phyloP scores from a whole-genome alignment of 2,888 invertebrate species.

The Caenorhabditis sinica region DNA sequence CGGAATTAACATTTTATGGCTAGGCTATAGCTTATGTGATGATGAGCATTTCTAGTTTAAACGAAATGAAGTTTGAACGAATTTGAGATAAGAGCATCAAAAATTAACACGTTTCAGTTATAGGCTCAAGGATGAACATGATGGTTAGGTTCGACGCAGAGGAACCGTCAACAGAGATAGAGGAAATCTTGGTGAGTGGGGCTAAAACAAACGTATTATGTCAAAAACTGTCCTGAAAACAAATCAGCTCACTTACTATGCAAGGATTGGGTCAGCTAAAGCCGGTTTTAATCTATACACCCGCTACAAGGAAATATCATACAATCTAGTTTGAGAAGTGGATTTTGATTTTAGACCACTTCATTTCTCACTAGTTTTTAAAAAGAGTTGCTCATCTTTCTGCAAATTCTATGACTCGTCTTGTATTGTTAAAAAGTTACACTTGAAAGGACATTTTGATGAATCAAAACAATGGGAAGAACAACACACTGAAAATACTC shows the following conservation, averaged over 20 bases:
- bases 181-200: slow-evolving; percentile 55
- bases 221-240: background rate
- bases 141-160: slow-evolving; percentile 42
- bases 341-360: background rate
- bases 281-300: background rate
- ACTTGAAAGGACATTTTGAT: background rate
- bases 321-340: background rate
- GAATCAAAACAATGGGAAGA: too few species aligned
- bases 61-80: slow-evolving; percentile 16
- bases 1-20: slow-evolving; percentile 33
- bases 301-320: background rate
- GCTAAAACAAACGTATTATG: background rate
- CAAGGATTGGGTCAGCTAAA: slow-evolving; percentile 8
- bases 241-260: background rate
- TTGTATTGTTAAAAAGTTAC: background rate
- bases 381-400: background rate
- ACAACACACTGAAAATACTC: background rate
- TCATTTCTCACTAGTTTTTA: background rate
- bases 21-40: slow-evolving; percentile 8
- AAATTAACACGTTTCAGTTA: slow-evolving; percentile 35
- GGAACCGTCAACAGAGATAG: slow-evolving; percentile 60
- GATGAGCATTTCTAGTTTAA: slow-evolving; percentile 14
- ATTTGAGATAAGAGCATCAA: slow-evolving; percentile 9
- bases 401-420: background rate
- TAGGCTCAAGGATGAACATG: slow-evolving; percentile 48